phyloP scores from a whole-genome alignment of 2,797 vertebrate genomes.

The Sandelia bainsii region DNA sequence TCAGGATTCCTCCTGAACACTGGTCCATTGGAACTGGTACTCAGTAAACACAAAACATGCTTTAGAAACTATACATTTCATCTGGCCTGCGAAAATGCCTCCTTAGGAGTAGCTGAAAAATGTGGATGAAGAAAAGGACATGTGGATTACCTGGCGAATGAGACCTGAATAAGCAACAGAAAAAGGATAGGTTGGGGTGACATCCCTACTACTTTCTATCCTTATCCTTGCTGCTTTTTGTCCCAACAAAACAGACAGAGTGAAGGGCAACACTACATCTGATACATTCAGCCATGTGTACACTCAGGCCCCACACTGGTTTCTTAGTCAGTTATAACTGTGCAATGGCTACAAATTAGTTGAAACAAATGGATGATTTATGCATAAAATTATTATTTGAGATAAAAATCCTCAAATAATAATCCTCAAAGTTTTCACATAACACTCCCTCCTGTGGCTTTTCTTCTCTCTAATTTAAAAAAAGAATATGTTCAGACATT shows the following conservation, averaged over 20 bases:
- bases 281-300: not conserved
- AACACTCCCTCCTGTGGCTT: not conserved
- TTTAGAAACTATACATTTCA: too few relatives aligned
- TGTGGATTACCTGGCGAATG: too few relatives aligned
- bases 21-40: too few relatives aligned
- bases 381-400: not conserved
- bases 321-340: not conserved
- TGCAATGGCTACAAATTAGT: not conserved
- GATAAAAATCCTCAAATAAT: not conserved
- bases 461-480: slow-evolving; percentile 11
- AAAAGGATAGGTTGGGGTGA: too few relatives aligned
- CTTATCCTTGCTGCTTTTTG: not conserved
- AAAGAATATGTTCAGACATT: slow-evolving; percentile 22
- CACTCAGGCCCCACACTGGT: not conserved
- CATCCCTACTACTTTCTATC: not conserved
- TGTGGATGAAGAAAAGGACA: too few relatives aligned
- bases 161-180: too few relatives aligned
- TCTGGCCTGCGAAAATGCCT: too few relatives aligned
- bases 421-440: not conserved
- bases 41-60: too few relatives aligned
- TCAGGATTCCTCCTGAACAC: too few relatives aligned
- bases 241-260: not conserved
- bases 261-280: not conserved
- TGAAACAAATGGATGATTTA: slow-evolving; percentile 4
- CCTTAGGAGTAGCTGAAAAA: too few relatives aligned